phyloP scores from a whole-genome alignment of 2,888 invertebrate genomes.

The Ctena decussata region DNA sequence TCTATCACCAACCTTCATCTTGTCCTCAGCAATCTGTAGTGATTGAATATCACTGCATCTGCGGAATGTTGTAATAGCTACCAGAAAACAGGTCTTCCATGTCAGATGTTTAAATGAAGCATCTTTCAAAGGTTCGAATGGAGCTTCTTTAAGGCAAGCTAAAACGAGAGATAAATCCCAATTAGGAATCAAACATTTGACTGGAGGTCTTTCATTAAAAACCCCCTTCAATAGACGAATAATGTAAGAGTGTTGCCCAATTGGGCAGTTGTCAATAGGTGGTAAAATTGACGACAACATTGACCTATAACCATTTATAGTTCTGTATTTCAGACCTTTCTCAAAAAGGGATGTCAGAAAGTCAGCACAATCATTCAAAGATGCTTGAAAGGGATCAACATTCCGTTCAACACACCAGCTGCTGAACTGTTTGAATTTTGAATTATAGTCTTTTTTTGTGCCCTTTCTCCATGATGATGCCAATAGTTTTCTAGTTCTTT shows the following conservation, averaged over 20 bases:
- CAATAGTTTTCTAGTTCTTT: conserved; percentile 27
- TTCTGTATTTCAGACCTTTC: no score
- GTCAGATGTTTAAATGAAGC: no score
- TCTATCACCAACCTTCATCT: conserved; percentile 32
- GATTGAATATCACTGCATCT: conserved; percentile 48
- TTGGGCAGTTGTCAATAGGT: not conserved
- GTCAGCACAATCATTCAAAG: conserved; percentile 44
- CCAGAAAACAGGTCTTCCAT: no score
- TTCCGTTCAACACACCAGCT: conserved; percentile 47
- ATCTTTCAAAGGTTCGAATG: not conserved
- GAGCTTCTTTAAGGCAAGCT: no score
- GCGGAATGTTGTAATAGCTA: conserved; percentile 36
- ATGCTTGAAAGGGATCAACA: conserved; percentile 39
- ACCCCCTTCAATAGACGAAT: not conserved
- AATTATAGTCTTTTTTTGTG: conserved; percentile 33
- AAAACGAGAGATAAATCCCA: not conserved
- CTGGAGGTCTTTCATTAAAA: not conserved
- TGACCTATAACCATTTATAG: no score
- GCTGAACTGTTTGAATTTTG: conserved; percentile 31
- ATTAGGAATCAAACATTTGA: not conserved
- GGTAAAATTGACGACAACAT: not conserved
- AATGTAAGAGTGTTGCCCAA: not conserved
- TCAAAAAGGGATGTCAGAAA: no score
- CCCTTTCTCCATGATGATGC: conserved; percentile 37
- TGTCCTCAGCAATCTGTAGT: conserved; percentile 27